Evolutionary conservation across 1,140 invertebrate genomes (phyloP), one percentile per base, ranked within the genome.

Genomic region (Mercenaria mercenaria): DNA sequence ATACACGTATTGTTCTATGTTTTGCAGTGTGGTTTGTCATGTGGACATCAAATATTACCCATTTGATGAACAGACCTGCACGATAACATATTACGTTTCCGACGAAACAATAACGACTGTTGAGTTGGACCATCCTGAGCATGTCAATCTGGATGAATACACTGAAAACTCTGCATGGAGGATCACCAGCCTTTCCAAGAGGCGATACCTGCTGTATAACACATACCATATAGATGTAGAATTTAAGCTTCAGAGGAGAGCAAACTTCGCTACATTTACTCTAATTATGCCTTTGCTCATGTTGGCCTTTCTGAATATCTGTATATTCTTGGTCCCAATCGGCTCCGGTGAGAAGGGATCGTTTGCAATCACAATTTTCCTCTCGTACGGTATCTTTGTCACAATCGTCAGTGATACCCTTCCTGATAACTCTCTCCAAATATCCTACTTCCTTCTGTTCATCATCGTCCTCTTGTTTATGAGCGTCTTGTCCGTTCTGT

Each of bases 41-140:
- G 87, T 82, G 41, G 59, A 89, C 47, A 82, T 89, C 39, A 29
- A 72, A 23, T 89, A 89, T 59, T 89, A 81, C 52, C 87, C 87
- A 26, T 89, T 89, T 59, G 87, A 89, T 69, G 67, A 74, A 56
- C 87, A 89, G 34, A 56, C 43, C 6, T 89, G 87, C 37, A 82
- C 20, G 8, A 72, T 89, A 15, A 59, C 64, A 56, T 81, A 61
- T 47, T 89, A 89, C 79, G 47, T 59, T 1, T 67, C 87, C 0
- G 47, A 74, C 10, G 87, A 89, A 43, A 72, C 64, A 39, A 29
- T 72, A 20, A 50, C 20, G 4, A 88, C 52, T 8, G 39, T 88
- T n/a, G 52, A 29, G 26, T 26, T 79, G 2, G 43, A 47, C 13
- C 69, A 74, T 41, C 29, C 67, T n/a, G 23, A 23, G 0, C 37